Conservation (phyloP, 2,888 invertebrate species). For the Nymphalis urticae region DNA sequence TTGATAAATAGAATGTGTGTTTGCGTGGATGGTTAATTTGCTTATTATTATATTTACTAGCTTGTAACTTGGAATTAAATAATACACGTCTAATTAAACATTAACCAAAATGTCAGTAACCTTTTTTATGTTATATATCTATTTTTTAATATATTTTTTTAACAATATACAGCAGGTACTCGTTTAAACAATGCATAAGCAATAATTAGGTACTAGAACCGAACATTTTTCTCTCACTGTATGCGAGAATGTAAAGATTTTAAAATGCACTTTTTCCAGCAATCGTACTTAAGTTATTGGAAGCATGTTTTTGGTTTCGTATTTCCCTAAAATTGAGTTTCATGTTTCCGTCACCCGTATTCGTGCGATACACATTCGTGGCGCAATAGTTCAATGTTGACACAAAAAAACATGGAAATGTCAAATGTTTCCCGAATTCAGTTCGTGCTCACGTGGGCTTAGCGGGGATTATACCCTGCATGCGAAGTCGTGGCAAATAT, state of each 20-base stretch:
- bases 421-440: conserved; percentile 31
- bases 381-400: conserved; percentile 26
- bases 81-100: too few relatives aligned
- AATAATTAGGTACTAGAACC: too few relatives aligned
- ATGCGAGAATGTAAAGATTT: neutral
- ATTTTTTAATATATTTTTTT: too few relatives aligned
- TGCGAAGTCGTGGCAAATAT: conserved; percentile 33
- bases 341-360: neutral
- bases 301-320: neutral
- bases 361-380: conserved; percentile 8
- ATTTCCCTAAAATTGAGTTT: conserved; percentile 3
- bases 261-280: neutral
- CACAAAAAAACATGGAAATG: conserved; percentile 29
- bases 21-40: too few relatives aligned
- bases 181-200: too few relatives aligned
- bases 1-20: too few relatives aligned
- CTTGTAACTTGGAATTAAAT: too few relatives aligned
- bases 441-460: conserved; percentile 42
- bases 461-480: conserved; percentile 48
- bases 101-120: too few relatives aligned
- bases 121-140: too few relatives aligned
- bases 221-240: too few relatives aligned
- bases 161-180: too few relatives aligned
- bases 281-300: neutral
- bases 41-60: too few relatives aligned